Percentiles rank a stretch among this genome's conserved stretches.
phyloP scores from a whole-genome alignment of 1,140 invertebrate species.

The Drosophila melanogaster region Release_6_plus_ISO1_MT NT_033777.3:29286001-29286500 shows the following conservation, averaged over 20 bases:
- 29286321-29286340: slow-evolving; percentile 24
- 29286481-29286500: slow-evolving; percentile 62
- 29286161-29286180: slow-evolving; percentile 46
- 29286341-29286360: slow-evolving; percentile 67
- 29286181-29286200: slow-evolving; percentile 26
- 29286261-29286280: slow-evolving; percentile 74
- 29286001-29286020: slow-evolving; percentile 81
- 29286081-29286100: slow-evolving; percentile 77
- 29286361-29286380: slow-evolving; percentile 16
- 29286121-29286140: slow-evolving; percentile 29
- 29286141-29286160: slow-evolving; percentile 73
- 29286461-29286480: slow-evolving; percentile 47
- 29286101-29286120: slow-evolving; percentile 73
- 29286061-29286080: slow-evolving; percentile 72
- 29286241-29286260: slow-evolving; percentile 69
- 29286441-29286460: slow-evolving; percentile 37
- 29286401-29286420: slow-evolving; percentile 61
- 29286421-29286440: slow-evolving; percentile 83
- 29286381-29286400: slow-evolving; percentile 10
- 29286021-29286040: slow-evolving; percentile 68
- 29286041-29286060: slow-evolving; percentile 79
- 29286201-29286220: slow-evolving; percentile 29
- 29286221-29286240: not conserved
- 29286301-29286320: slow-evolving; percentile 26
- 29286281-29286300: slow-evolving; percentile 73